Base-by-base conservation (phyloP, 2,113 vertebrate species). In the Passer montanus region DNA sequence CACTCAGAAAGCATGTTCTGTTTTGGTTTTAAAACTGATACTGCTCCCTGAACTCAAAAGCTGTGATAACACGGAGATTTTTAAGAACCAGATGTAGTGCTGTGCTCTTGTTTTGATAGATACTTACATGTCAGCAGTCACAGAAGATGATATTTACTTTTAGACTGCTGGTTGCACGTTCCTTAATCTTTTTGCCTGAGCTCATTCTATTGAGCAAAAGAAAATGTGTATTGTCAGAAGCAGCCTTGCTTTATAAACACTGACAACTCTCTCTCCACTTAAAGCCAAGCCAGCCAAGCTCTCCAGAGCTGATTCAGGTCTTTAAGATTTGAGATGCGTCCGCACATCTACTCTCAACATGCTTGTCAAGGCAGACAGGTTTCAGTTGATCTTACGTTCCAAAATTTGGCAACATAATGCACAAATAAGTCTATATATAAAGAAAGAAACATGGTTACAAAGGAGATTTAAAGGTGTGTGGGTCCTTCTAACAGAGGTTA, bases 61-160 rank as follows among this genome's bases (percentile, higher is more conserved):
- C 60, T 88, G 83, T 10, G 53, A 23, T 33, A 95, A 89, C 56
- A 50, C 31, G 16, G 41, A 79, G 88, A 84, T 93, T 90, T 70
- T 89, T 74, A 93, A 75, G 64, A 86, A 78, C 14, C 56, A 60
- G 62, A 89, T 87, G 84, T 68, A 89, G 56, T 49, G 72, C 41
- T 75, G 62, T 8, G 0, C 37, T 84, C 83, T 75, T 80, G 69
- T 84, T 86, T 86, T 86, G 85, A 87, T 78, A 88, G 78, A 37
- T 90, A 70, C 67, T 76, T 63, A 46, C 3, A 2, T 35, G 22
- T 93, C 92, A 95, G 91, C 84, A 95, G 49, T 91, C 79, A 77
- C 33, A 90, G 93, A 70, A 90, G 59, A 88, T 50, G 49, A 83
- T 92, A 90, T 79, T 96, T 95, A 89, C 90, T 84, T 92, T 94